These are phyloP conservation scores for Ifrita kowaldi DNA, from an alignment of 2,113 vertebrate species.

Conservation along the genomic window DNA sequence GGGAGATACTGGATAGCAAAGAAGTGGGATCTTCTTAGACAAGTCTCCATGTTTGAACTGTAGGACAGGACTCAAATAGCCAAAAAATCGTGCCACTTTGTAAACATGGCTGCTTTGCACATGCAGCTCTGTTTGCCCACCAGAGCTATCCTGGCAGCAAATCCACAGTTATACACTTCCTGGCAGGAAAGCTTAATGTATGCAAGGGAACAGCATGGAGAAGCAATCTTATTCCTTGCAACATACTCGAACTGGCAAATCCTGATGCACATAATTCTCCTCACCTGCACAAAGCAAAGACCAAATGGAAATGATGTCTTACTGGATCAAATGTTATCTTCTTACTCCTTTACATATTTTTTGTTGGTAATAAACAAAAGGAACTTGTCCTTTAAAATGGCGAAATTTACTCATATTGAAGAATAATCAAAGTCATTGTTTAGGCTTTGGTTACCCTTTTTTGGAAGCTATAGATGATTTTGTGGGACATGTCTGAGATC, in stretches of 20 bases:
- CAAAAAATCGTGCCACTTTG: fast-evolving
- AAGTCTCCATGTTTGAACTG: background rate
- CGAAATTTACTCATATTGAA: background rate
- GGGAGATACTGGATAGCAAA: background rate
- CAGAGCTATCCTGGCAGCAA: background rate
- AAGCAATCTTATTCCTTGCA: background rate
- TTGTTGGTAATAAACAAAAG: background rate
- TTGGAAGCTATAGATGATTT: background rate
- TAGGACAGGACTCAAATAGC: background rate
- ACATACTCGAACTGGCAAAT: background rate
- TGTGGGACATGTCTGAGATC: background rate
- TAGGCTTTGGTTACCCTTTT: background rate
- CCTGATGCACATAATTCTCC: background rate
- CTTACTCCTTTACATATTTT: background rate
- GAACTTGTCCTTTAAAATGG: background rate
- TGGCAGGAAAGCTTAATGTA: background rate
- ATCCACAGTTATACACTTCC: background rate
- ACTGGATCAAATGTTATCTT: background rate
- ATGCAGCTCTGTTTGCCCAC: background rate
- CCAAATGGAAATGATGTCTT: background rate
- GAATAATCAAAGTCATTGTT: background rate
- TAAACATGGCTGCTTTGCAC: background rate
- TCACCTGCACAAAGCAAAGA: background rate
- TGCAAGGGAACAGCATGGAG: background rate
- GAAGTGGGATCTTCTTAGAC: background rate